These are phyloP conservation scores for Leptinotarsa undecemlineata DNA, from an alignment of 1,140 invertebrate genomes.

Conservation along the genomic window DNA sequence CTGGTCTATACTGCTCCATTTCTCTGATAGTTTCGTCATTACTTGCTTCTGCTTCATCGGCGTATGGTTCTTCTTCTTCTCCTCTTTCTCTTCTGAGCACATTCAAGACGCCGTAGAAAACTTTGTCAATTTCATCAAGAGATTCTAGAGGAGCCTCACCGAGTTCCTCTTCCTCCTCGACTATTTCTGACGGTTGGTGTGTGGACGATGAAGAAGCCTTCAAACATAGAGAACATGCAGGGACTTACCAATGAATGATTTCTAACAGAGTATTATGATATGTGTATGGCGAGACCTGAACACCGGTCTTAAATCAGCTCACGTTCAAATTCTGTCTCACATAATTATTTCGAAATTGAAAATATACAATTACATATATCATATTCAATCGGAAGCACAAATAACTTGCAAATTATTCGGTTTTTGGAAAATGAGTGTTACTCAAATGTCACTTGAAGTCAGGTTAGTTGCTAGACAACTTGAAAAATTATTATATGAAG, in stretches of 20 bases:
- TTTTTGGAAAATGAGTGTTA: no score
- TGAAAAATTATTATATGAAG: no score
- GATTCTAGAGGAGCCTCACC: slow-evolving; percentile 1
- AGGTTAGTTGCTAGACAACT: no score
- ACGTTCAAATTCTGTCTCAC: no score
- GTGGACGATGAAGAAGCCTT: neutral
- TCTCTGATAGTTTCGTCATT: slow-evolving; percentile 6
- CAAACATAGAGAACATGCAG: neutral
- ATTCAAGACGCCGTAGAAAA: slow-evolving; percentile 26
- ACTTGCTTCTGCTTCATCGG: slow-evolving; percentile 10
- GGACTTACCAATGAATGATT: neutral
- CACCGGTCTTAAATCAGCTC: no score
- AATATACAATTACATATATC: no score
- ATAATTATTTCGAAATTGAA: no score
- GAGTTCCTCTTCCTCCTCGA: neutral
- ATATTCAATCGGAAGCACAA: no score
- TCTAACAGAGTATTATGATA: no score
- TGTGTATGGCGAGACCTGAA: no score
- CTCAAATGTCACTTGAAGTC: no score
- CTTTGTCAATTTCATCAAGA: slow-evolving; percentile 27
- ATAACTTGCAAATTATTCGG: no score
- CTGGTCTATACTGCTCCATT: neutral
- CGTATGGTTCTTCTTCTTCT: slow-evolving; percentile 12
- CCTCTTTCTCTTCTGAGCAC: slow-evolving; percentile 21
- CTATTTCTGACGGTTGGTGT: neutral